These are phyloP conservation scores for Trogon surrucura DNA, from an alignment of 2,113 vertebrate genomes.

Conservation along the genomic window DNA sequence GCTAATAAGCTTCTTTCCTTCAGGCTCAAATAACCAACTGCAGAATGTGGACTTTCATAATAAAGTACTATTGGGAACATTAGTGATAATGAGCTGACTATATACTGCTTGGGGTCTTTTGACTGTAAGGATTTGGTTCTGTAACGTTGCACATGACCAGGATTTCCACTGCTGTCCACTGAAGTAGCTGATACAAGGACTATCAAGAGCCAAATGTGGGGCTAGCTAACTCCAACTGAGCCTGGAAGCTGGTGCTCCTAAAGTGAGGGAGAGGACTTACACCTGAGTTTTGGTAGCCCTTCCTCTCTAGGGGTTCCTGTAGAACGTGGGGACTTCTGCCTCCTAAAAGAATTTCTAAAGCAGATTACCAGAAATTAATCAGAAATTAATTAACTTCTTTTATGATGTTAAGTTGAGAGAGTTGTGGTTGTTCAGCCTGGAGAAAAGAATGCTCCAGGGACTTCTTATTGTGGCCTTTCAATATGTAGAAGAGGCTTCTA, in stretches of 20 bases:
- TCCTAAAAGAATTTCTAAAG: not conserved
- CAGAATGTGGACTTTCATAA: not conserved
- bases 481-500: fast-evolving
- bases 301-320: not conserved
- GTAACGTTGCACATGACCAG: not conserved
- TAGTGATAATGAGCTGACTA: not conserved
- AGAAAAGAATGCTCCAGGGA: not conserved
- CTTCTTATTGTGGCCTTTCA: not conserved
- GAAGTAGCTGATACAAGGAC: not conserved
- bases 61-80: not conserved
- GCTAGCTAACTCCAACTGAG: not conserved
- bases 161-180: not conserved
- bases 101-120: not conserved
- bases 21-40: not conserved
- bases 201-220: not conserved
- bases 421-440: not conserved
- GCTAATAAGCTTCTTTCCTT: not conserved
- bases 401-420: not conserved
- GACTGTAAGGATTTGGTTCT: not conserved
- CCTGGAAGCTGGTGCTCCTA: not conserved
- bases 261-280: not conserved
- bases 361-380: not conserved
- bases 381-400: not conserved
- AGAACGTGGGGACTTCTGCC: not conserved
- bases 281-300: not conserved